Conservation (phyloP, 2,113 vertebrate species). For the Abramis brama region DNA sequence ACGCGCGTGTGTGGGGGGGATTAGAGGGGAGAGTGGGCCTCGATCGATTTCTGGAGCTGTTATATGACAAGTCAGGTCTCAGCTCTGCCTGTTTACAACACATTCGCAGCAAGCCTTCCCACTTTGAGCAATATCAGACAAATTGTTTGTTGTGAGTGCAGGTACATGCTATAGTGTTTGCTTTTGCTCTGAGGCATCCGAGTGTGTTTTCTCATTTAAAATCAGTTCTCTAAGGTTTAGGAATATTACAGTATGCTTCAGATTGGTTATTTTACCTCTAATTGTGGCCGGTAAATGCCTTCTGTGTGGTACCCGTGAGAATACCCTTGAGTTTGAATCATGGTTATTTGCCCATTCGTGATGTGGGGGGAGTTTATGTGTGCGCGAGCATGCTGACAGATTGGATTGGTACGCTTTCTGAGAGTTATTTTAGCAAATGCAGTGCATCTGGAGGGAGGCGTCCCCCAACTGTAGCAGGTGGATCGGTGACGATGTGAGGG, state of each 20-base stretch:
- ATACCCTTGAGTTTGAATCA: background rate
- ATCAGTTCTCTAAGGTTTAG: constrained; percentile 12
- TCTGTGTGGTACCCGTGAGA: background rate
- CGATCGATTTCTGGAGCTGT: constrained; percentile 71
- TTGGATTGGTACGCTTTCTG: constrained; percentile 2
- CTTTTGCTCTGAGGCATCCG: background rate
- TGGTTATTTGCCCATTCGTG: constrained; percentile 31
- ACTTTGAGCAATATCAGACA: constrained; percentile 30
- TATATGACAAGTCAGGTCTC: constrained; percentile 68
- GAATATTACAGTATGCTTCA: constrained; percentile 10
- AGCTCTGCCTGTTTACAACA: constrained; percentile 66
- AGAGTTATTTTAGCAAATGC: constrained; percentile 4
- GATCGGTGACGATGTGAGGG: constrained; percentile 54
- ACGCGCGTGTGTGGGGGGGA: constrained; percentile 55
- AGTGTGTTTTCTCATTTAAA: constrained; percentile 43
- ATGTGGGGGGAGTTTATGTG: constrained; percentile 2
- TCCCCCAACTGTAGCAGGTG: constrained; percentile 63
- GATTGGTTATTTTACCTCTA: constrained; percentile 13
- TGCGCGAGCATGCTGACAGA: constrained; percentile 55
- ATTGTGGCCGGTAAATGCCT: constrained; percentile 18
- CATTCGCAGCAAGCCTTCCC: constrained; percentile 52
- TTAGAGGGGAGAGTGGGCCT: constrained; percentile 59
- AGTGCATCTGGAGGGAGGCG: constrained; percentile 51
- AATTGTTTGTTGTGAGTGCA: constrained; percentile 28
- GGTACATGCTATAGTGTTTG: constrained; percentile 33